These are phyloP conservation scores for Trichonephila inaurata DNA, from an alignment of 1,140 invertebrate genomes.

Conservation along the genomic window DNA sequence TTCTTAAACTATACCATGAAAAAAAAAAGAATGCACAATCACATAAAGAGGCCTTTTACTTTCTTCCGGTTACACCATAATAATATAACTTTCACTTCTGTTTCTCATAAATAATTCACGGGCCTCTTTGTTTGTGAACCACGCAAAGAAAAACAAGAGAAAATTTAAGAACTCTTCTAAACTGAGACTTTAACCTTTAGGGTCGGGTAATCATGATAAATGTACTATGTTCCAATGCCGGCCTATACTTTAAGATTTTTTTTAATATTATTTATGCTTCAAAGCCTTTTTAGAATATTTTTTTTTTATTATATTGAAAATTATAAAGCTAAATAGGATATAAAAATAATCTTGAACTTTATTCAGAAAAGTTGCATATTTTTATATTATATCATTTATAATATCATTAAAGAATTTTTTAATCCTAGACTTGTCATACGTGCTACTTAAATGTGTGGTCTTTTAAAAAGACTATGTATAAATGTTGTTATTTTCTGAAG, in stretches of 20 bases:
- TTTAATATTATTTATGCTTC: not conserved
- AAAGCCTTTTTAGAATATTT: too few relatives aligned
- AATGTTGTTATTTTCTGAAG: too few relatives aligned
- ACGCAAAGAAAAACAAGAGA: slow-evolving; percentile 8
- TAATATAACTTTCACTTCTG: slow-evolving; percentile 12
- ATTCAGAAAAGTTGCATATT: not conserved
- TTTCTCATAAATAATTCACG: slow-evolving; percentile 58
- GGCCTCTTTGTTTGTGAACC: slow-evolving; percentile 24
- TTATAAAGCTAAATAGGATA: too few relatives aligned
- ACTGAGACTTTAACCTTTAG: slow-evolving; percentile 52
- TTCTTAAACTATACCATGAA: not conserved
- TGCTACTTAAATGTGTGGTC: too few relatives aligned
- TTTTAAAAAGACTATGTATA: too few relatives aligned
- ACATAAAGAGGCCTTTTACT: slow-evolving; percentile 5
- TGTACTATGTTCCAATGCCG: not conserved
- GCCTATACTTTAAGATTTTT: not conserved
- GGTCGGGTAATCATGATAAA: slow-evolving; percentile 44
- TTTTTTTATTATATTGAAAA: too few relatives aligned
- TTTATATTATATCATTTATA: not conserved
- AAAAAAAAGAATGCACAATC: not conserved
- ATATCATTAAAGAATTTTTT: not conserved
- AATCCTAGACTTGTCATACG: too few relatives aligned
- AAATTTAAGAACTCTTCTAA: not conserved
- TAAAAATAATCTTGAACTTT: not conserved
- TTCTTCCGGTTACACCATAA: slow-evolving; percentile 59